Evolutionary conservation across 1,140 invertebrate genomes (phyloP).

Genomic region (Drosophila littoralis): DNA sequence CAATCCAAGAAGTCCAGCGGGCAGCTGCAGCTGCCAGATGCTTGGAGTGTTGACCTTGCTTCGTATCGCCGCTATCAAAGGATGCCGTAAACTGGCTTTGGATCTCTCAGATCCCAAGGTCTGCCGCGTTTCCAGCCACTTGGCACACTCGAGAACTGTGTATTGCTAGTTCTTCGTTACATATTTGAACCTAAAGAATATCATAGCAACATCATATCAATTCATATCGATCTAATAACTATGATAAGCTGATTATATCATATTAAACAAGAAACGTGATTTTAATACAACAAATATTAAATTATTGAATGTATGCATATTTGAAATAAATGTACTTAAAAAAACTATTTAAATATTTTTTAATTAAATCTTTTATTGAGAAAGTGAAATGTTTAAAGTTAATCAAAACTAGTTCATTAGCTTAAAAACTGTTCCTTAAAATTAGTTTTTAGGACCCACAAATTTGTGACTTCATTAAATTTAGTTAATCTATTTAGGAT

Average conservation of each 20-base stretch:
- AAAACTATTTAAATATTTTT: background rate
- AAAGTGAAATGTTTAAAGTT: too few species aligned
- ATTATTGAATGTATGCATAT: constrained; percentile 9
- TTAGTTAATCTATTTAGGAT: too few species aligned
- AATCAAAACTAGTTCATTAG: too few species aligned
- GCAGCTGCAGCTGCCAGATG: constrained; percentile 44
- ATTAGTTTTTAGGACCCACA: too few species aligned
- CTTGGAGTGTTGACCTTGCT: constrained; percentile 60
- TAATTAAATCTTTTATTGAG: too few species aligned
- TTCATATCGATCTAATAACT: constrained; percentile 69
- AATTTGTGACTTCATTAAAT: too few species aligned
- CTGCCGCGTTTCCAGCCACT: background rate
- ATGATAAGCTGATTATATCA: constrained; percentile 49
- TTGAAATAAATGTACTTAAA: background rate
- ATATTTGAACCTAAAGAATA: constrained; percentile 76
- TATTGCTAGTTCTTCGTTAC: constrained; percentile 17
- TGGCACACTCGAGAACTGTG: background rate
- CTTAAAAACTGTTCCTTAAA: too few species aligned
- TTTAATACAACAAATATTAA: constrained; percentile 39
- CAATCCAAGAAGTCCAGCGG: constrained; percentile 1
- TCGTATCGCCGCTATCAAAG: constrained; percentile 53
- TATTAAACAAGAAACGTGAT: constrained; percentile 61
- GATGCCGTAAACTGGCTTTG: constrained; percentile 42
- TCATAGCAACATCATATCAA: constrained; percentile 83
- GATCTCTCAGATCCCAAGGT: background rate